phyloP scores from a whole-genome alignment of 2,888 invertebrate genomes.

The Cephus sareptanus region DNA sequence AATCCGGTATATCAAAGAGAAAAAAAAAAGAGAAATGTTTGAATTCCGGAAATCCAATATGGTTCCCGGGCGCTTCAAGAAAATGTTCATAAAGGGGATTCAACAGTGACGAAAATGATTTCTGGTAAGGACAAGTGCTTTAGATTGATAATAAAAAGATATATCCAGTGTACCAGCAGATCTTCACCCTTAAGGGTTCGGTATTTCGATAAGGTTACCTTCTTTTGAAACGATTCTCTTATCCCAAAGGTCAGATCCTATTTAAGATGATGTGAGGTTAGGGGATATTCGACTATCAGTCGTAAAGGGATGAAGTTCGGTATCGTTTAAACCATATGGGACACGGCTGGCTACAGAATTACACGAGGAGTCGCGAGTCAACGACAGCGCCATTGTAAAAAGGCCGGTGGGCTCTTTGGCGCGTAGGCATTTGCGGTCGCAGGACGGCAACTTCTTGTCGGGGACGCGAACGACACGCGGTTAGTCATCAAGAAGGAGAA shows the following conservation, averaged over 20 bases:
- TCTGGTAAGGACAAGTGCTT: neutral
- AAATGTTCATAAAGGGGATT: neutral
- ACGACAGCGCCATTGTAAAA: neutral
- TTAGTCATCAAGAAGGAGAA: constrained; percentile 49
- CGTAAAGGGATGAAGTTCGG: neutral
- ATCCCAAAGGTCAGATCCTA: neutral
- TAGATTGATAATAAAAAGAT: neutral
- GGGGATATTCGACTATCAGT: neutral
- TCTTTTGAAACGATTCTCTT: neutral
- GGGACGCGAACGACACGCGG: constrained; percentile 47
- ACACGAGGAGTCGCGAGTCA: neutral
- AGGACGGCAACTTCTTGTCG: constrained; percentile 11
- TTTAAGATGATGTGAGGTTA: neutral
- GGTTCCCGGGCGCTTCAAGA: neutral
- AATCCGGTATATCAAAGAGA: neutral
- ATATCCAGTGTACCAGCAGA: neutral
- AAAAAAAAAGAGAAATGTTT: neutral
- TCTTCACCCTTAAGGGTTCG: neutral
- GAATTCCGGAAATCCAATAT: neutral
- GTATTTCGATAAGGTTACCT: neutral
- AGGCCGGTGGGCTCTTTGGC: constrained; percentile 21
- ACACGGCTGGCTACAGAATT: neutral
- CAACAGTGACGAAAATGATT: neutral
- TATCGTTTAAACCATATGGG: neutral
- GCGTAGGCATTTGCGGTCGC: constrained; percentile 52